A percentile compares a stretch with the other conserved stretches of the same genome.
Evolutionary conservation across 2,113 vertebrate species (phyloP).

Genomic region (Corythornis madagascariensis): DNA sequence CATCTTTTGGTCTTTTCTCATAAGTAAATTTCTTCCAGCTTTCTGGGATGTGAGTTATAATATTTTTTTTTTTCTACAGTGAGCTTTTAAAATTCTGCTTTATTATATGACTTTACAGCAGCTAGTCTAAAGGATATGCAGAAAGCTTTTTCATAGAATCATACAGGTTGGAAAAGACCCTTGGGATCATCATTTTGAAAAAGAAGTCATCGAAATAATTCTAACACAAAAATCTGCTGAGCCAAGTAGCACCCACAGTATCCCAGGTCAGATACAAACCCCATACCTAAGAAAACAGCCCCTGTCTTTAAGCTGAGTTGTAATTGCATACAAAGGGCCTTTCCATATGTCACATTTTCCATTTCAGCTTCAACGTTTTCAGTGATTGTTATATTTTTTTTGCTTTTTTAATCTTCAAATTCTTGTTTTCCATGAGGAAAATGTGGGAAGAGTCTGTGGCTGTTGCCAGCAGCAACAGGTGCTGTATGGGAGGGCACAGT

Average conservation of each 20-base stretch:
- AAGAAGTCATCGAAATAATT: not conserved
- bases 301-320: not conserved
- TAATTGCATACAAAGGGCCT: not conserved
- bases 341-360: not conserved
- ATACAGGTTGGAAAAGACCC: too few species aligned
- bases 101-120: not conserved
- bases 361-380: not conserved
- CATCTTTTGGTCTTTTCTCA: not conserved
- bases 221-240: not conserved
- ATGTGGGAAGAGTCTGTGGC: not conserved
- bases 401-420: not conserved
- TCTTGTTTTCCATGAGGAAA: not conserved
- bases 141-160: not conserved
- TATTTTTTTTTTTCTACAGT: not conserved
- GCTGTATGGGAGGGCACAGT: not conserved
- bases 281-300: not conserved
- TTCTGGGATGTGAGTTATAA: not conserved
- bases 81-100: not conserved
- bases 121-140: not conserved
- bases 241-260: not conserved
- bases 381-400: not conserved
- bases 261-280: not conserved
- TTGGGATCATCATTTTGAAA: not conserved
- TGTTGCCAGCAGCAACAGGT: conserved; percentile 41
- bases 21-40: not conserved